Conservation (phyloP, 2,888 invertebrate genomes). For the Cenopis cana region DNA sequence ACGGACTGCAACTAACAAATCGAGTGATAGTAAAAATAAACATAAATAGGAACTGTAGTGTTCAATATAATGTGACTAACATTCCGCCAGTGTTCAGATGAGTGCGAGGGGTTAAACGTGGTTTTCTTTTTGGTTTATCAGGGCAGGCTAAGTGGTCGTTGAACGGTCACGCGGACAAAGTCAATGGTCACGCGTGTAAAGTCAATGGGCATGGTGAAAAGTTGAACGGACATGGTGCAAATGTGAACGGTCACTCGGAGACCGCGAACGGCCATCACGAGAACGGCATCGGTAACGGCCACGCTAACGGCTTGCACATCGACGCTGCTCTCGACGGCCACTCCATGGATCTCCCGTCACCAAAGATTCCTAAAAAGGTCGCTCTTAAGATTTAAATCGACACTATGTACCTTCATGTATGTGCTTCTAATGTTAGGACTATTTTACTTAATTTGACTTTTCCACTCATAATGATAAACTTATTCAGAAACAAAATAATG, state of each 20-base stretch:
- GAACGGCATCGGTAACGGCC: neutral
- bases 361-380: slow-evolving; percentile 80
- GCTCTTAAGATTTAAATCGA: slow-evolving; percentile 73
- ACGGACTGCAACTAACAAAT: slow-evolving; percentile 51
- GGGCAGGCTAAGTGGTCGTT: slow-evolving; percentile 66
- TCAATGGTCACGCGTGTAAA: slow-evolving; percentile 44
- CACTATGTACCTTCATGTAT: slow-evolving; percentile 17
- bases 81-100: slow-evolving; percentile 72
- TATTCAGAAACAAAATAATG: slow-evolving; percentile 46
- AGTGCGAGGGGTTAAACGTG: slow-evolving; percentile 62
- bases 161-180: slow-evolving; percentile 47
- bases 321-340: slow-evolving; percentile 47
- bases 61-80: slow-evolving; percentile 57
- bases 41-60: slow-evolving; percentile 34
- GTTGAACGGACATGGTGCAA: slow-evolving; percentile 43
- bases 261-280: slow-evolving; percentile 49
- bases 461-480: slow-evolving; percentile 61
- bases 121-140: slow-evolving; percentile 73
- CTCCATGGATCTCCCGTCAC: slow-evolving; percentile 71
- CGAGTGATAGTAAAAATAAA: slow-evolving; percentile 52
- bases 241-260: slow-evolving; percentile 49
- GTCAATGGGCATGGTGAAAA: slow-evolving; percentile 47
- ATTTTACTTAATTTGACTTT: slow-evolving; percentile 45
- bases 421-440: slow-evolving; percentile 36
- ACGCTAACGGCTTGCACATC: slow-evolving; percentile 3